Evolutionary conservation across 2,797 vertebrate genomes (phyloP), one percentile per base, ranked within the genome.

Genomic region (Picus viridis): DNA sequence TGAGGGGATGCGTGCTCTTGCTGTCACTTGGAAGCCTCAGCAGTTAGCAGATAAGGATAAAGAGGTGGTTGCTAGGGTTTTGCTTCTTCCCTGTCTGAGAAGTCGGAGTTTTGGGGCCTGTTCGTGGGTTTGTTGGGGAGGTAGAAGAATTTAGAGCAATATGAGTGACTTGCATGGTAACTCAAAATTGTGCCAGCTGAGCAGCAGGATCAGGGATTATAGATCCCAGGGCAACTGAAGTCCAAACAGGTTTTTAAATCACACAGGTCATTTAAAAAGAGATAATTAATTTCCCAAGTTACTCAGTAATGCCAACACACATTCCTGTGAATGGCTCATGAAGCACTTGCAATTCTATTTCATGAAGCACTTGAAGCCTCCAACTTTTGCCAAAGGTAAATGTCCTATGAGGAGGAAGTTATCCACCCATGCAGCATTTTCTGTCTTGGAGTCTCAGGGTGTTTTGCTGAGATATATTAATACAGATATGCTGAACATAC

Each of bases 171-270:
- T 69, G 29, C 10, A 7, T 63, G 24, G 29, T 89, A 83, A 67
- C 30, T 89, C 14, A 63, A 3, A 47, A 63, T 61, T 74, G 24
- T 64, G 32, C 68, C 54, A 82, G 26, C 36, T 91, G 36, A 70
- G 61, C 5, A 32, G 19, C 65, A 82, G 49, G 80, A 74, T 84
- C 2, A 4, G 41, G 36, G 62, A 76, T 84, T 89, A 71, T 34
- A 56, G 61, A 71, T 94, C 83, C 77, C 77, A 88, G 49, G 72
- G 71, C 20, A 86, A 32, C 36, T 43, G 39, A 64, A 73, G 54
- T 86, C 72, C 91, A 83, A 85, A 90, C 85, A 39, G 47, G 22
- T 77, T 91, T 95, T 83, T 84, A 63, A 95, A 90, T 91, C 32
- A 36, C 71, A 12, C 41, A 75, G 81, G 71, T 92, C 54, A 78